A percentile compares a stretch with the other conserved stretches of the same genome.
phyloP scores from a whole-genome alignment of 2,113 vertebrate genomes.

The Syngnathoides biaculeatus region DNA sequence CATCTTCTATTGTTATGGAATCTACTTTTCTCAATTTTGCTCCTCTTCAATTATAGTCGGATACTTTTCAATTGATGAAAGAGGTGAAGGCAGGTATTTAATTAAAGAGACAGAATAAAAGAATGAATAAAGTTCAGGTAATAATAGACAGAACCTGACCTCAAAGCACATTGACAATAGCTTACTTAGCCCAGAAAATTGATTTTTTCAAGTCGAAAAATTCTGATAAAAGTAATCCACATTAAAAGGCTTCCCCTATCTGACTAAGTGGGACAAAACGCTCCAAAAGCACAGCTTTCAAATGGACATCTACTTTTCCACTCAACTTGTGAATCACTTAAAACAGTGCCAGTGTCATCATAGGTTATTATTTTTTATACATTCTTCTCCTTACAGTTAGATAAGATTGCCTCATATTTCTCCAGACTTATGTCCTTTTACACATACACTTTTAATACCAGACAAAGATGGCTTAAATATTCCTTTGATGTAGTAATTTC shows the following conservation, averaged over 20 bases:
- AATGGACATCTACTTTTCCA: slow-evolving; percentile 1
- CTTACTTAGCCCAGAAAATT: slow-evolving; percentile 28
- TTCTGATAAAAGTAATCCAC: slow-evolving; percentile 45
- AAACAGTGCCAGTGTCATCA: background rate
- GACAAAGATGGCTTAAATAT: no score
- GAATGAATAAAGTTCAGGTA: slow-evolving; percentile 34
- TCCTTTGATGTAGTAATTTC: no score
- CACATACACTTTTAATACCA: no score
- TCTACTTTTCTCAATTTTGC: slow-evolving; percentile 15
- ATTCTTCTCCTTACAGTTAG: background rate
- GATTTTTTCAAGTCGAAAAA: slow-evolving; percentile 36
- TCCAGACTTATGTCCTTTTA: no score
- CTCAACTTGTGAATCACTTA: slow-evolving; percentile 5
- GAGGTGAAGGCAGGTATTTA: background rate
- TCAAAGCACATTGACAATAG: slow-evolving; percentile 30
- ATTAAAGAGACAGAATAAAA: slow-evolving; percentile 17
- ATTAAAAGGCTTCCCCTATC: slow-evolving; percentile 26
- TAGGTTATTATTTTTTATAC: background rate
- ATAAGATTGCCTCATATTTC: no score
- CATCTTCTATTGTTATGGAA: slow-evolving; percentile 19
- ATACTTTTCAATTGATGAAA: background rate
- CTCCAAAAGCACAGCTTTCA: slow-evolving; percentile 7
- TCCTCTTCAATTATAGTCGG: background rate
- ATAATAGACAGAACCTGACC: slow-evolving; percentile 36
- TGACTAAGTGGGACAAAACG: slow-evolving; percentile 20